phyloP scores from a whole-genome alignment of 2,888 invertebrate genomes.

The Endomychus coccineus region DNA sequence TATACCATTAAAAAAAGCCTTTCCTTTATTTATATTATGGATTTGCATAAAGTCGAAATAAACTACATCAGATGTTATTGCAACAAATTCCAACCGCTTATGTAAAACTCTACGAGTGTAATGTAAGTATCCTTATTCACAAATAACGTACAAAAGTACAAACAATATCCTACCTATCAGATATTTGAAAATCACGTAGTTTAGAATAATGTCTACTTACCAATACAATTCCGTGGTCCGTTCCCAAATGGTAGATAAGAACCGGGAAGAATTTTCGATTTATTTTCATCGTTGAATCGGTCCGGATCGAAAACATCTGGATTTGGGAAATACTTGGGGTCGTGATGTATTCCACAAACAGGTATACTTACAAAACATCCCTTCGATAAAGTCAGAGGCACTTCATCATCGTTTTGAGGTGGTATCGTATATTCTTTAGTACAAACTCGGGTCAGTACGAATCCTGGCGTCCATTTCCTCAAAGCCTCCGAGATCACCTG shows the following conservation, averaged over 20 bases:
- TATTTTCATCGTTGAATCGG: slow-evolving; percentile 50
- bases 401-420: slow-evolving; percentile 40
- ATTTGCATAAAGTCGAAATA: too few species aligned
- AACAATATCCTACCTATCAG: not conserved
- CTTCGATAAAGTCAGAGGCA: slow-evolving; percentile 36
- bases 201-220: slow-evolving; percentile 20
- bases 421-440: slow-evolving; percentile 50
- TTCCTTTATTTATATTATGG: too few species aligned
- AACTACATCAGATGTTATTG: too few species aligned
- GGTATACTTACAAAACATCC: slow-evolving; percentile 47
- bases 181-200: slow-evolving; percentile 1
- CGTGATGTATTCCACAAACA: slow-evolving; percentile 48
- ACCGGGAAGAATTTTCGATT: slow-evolving; percentile 45
- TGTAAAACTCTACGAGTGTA: too few species aligned
- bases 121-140: too few species aligned
- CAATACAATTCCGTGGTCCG: slow-evolving; percentile 42
- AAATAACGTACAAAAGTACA: not conserved
- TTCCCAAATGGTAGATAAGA: slow-evolving; percentile 50
- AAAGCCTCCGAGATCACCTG: slow-evolving; percentile 52
- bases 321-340: slow-evolving; percentile 50
- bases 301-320: slow-evolving; percentile 50
- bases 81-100: too few species aligned
- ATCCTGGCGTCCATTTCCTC: slow-evolving; percentile 51
- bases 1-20: too few species aligned
- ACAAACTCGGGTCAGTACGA: slow-evolving; percentile 48